These are phyloP conservation scores for Eleginops maclovinus DNA, from an alignment of 2,113 vertebrate species.

Conservation along the genomic window DNA sequence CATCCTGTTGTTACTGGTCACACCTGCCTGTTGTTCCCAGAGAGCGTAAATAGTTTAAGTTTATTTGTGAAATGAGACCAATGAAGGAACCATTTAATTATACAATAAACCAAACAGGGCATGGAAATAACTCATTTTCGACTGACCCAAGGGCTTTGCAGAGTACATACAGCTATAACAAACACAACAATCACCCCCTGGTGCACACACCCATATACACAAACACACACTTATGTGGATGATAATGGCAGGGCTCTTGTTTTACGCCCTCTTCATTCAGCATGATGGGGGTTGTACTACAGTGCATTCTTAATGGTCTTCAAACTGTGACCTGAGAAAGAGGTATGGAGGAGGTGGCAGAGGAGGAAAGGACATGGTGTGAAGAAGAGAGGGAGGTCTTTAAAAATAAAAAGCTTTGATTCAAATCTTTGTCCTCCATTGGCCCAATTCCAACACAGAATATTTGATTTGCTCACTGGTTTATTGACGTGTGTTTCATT, in stretches of 20 bases:
- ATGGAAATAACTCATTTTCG: constrained; percentile 26
- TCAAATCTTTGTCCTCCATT: constrained; percentile 17
- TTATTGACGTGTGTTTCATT: background rate
- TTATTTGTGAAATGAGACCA: constrained; percentile 43
- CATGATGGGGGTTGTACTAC: constrained; percentile 40
- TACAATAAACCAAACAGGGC: constrained; percentile 20
- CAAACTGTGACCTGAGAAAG: constrained; percentile 68
- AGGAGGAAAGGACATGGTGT: constrained; percentile 19
- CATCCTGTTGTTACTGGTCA: constrained; percentile 83
- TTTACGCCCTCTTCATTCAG: constrained; percentile 58
- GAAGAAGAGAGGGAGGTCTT: constrained; percentile 27
- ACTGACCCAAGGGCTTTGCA: background rate
- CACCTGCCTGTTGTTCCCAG: constrained; percentile 78
- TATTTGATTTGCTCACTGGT: constrained; percentile 2
- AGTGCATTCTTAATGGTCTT: constrained; percentile 60
- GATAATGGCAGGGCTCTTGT: constrained; percentile 52
- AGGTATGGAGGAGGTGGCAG: constrained; percentile 47
- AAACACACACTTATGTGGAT: constrained; percentile 59
- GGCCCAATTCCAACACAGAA: constrained; percentile 31
- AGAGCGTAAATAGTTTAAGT: constrained; percentile 51
- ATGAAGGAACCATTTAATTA: constrained; percentile 48
- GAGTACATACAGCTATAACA: constrained; percentile 13
- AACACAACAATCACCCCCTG: constrained; percentile 17
- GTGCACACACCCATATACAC: constrained; percentile 19
- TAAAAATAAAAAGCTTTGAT: constrained; percentile 38